Evolutionary conservation across 2,888 invertebrate genomes (phyloP), one percentile per base, ranked within the genome.

Genomic region (Lochmaea crataegi): DNA sequence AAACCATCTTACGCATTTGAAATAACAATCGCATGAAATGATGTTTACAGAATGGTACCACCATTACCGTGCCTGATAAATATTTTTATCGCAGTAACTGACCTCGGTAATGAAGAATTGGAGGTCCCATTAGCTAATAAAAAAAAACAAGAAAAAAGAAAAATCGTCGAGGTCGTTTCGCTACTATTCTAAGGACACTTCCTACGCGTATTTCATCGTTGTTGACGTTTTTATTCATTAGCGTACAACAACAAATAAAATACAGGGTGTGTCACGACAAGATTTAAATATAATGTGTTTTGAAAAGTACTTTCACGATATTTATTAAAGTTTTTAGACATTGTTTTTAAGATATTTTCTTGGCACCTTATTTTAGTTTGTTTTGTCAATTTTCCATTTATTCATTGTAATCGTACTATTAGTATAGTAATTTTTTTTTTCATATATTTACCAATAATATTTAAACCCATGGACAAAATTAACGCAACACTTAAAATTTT

Each of bases 81-180:
- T 51, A 60, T 68, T 45, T 60, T 68, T 68, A 61, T 68, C 68
- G 68, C 42, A 48, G 61, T 68, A 60, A 58, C 71, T 74, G 66
- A 74, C 74, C 74, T 74, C 74, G 74, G 68, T 64, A 74, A 71
- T 75, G 73, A 69, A 70, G 71, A 18, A 63, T 48, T 72, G 76
- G 72, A 76, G 76, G 76, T 76, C 75, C 75, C 71, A 48, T 66
- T 74, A 70, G 73, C 38, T 26, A 53, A 68, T 76, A 76, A 76
- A 76, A 74, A 76, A 61, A 38, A 9, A 16, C 42, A 42, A 42
- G 14, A 60, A 68, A 42, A 61, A 45, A 61, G 60, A 68, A 68
- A 69, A 68, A 71, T 71, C 58, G 68, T 65, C 74, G 72, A 74
- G 74, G 74, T 63, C 74, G 65, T 38, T 22, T 63, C 16, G 66